These are phyloP conservation scores for Pipistrellus pipistrellus DNA, from an alignment of 2,797 vertebrate species.

Conservation along the genomic window DNA sequence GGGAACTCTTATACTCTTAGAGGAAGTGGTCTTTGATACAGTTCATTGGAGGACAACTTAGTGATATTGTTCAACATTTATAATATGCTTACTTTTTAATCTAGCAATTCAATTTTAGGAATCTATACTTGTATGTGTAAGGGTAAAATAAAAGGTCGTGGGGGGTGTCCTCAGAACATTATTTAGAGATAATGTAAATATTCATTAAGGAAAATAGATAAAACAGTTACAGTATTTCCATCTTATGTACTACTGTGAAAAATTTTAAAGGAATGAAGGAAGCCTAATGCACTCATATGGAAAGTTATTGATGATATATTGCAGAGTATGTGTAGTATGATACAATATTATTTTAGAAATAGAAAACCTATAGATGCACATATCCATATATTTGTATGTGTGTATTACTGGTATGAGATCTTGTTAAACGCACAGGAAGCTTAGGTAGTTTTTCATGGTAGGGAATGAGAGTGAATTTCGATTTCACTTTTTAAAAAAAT, in stretches of 20 bases:
- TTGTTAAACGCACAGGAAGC: not conserved
- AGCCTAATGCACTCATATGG: not conserved
- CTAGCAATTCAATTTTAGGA: not conserved
- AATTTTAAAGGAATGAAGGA: not conserved
- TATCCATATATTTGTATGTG: not conserved
- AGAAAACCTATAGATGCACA: not conserved
- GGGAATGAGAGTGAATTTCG: not conserved
- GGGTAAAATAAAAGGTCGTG: not conserved
- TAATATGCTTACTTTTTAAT: not conserved
- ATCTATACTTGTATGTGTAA: not conserved
- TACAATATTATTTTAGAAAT: not conserved
- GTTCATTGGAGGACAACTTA: conserved; percentile 4
- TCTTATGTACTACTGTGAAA: not conserved
- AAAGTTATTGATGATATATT: not conserved
- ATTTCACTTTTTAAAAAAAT: not conserved
- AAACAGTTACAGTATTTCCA: not conserved
- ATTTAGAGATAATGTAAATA: not conserved
- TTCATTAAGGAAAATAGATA: not conserved
- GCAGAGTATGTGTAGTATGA: not conserved
- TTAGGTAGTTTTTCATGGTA: not conserved
- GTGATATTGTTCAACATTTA: not conserved
- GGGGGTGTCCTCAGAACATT: not conserved
- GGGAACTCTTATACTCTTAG: not conserved
- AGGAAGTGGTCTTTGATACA: not conserved
- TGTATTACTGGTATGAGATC: not conserved